Conservation (phyloP, 1,140 invertebrate species). For the Drosophila repleta region DNA sequence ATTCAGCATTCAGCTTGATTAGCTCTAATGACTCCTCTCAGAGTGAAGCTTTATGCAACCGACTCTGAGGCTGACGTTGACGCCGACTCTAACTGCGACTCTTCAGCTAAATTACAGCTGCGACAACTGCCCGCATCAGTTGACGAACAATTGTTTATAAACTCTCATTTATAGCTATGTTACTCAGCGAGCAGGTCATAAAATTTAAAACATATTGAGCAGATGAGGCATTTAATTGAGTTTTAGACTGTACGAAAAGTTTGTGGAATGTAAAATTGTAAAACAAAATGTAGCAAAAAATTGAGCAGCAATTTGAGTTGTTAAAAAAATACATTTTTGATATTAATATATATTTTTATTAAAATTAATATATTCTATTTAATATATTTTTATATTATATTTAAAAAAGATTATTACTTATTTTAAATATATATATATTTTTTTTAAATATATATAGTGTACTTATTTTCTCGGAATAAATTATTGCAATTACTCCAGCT, state of each 20-base stretch:
- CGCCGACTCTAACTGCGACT: neutral
- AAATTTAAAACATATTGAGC: constrained; percentile 22
- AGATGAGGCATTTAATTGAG: neutral
- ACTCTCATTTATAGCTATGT: too few relatives aligned
- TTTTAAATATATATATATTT: neutral
- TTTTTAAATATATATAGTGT: too few relatives aligned
- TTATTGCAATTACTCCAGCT: too few relatives aligned
- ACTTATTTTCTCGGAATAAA: too few relatives aligned
- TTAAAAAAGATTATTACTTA: too few relatives aligned
- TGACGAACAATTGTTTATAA: constrained; percentile 43
- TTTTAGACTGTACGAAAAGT: neutral
- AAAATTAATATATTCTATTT: neutral
- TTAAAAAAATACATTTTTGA: too few relatives aligned
- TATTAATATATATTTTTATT: too few relatives aligned
- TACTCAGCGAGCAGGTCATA: constrained; percentile 49
- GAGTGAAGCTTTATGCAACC: constrained; percentile 48
- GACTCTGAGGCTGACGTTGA: neutral
- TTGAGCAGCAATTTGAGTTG: neutral
- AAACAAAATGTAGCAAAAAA: too few relatives aligned
- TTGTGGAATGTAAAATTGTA: neutral
- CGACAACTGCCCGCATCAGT: constrained; percentile 30
- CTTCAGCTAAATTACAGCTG: constrained; percentile 7
- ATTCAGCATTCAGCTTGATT: constrained; percentile 69
- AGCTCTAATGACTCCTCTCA: constrained; percentile 57
- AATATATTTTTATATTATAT: neutral